Evolutionary conservation across 2,113 vertebrate genomes (phyloP).

Genomic region (Sphyrna mokarran): DNA sequence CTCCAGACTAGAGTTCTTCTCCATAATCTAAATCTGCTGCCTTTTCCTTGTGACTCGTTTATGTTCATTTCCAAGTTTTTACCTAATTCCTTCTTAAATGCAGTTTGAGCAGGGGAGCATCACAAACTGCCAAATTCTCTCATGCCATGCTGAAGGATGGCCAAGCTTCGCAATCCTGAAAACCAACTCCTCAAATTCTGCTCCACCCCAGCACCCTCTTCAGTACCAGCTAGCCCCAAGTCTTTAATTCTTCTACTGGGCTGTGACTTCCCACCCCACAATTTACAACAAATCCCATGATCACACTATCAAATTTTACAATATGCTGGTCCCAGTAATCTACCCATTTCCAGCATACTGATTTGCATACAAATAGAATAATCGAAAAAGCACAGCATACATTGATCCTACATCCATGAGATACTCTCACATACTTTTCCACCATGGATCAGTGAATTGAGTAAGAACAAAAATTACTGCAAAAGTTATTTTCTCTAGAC

Average conservation of each 20-base stretch:
- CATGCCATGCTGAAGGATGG: background rate
- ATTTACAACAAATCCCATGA: background rate
- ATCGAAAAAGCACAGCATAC: background rate
- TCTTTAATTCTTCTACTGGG: background rate
- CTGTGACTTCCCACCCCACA: background rate
- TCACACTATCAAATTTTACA: background rate
- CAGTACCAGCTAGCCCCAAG: background rate
- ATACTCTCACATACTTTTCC: background rate
- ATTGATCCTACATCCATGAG: background rate
- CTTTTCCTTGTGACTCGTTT: background rate
- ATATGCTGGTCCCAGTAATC: background rate
- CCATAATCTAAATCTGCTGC: background rate
- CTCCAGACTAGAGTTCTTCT: background rate
- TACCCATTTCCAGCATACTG: background rate
- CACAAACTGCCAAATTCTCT: background rate
- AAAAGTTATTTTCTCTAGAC: background rate
- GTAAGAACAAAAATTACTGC: background rate
- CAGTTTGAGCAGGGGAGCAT: background rate
- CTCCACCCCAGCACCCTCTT: background rate
- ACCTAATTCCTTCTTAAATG: background rate
- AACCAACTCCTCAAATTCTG: background rate
- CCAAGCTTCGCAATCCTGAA: background rate
- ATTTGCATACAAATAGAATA: background rate
- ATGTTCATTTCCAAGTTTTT: background rate
- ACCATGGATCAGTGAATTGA: background rate